A percentile compares a stretch with the other conserved stretches of the same genome.
phyloP scores from a whole-genome alignment of 2,113 vertebrate genomes.

The Chaetops frenatus region DNA sequence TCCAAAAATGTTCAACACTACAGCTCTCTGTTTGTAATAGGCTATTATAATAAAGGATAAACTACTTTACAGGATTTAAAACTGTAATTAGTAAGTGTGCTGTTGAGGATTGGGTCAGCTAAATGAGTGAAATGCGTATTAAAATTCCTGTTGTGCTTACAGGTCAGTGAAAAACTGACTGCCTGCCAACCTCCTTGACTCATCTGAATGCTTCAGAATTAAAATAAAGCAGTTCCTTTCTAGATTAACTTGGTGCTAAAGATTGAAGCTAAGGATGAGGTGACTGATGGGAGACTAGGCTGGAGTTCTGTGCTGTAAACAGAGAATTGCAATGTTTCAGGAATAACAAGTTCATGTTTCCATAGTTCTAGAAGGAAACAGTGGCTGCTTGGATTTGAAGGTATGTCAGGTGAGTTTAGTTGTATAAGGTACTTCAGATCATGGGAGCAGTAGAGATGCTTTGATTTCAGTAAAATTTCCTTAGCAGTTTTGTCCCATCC shows the following conservation, averaged over 20 bases:
- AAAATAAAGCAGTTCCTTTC: constrained; percentile 1
- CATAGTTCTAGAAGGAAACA: neutral
- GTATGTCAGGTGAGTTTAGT: neutral
- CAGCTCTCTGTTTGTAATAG: neutral
- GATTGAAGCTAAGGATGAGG: neutral
- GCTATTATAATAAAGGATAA: constrained; percentile 9
- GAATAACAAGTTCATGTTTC: neutral
- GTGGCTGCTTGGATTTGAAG: neutral
- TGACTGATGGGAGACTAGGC: neutral
- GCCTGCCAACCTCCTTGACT: constrained; percentile 39
- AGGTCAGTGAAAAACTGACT: neutral
- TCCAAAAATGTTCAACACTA: neutral
- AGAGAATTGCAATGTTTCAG: neutral
- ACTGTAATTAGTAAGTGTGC: neutral
- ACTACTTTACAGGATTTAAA: constrained; percentile 27
- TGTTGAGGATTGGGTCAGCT: constrained; percentile 7
- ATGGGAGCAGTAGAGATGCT: neutral
- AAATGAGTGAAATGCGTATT: constrained; percentile 10
- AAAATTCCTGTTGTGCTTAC: constrained; percentile 36
- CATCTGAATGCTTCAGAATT: neutral
- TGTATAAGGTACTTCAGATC: neutral
- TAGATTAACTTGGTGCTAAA: neutral
- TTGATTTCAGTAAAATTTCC: neutral
- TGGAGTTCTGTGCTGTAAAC: neutral
- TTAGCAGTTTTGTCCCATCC: neutral